Base-by-base conservation (phyloP, 2,888 invertebrate species). In the Clunio marinus region DNA sequence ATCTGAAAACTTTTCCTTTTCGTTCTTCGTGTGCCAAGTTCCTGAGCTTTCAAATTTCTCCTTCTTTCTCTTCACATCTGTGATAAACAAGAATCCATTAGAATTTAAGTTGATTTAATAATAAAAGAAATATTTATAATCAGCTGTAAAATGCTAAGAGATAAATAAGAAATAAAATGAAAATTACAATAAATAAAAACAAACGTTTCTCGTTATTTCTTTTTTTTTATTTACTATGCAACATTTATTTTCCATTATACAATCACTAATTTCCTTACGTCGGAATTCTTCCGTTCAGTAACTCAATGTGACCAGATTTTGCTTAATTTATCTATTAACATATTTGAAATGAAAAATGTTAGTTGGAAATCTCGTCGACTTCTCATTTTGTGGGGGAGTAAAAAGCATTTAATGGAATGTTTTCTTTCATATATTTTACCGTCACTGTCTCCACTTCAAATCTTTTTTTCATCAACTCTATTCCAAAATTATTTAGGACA, bases 41-140 rank as follows among this genome's bases (percentile, higher is more conserved):
- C 7, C 32, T 5, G 7, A 32, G 32, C 32, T 32, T 32, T 10
- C 15, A n/a, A 41, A 41, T 15, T 2, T 5, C n/a, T n/a, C n/a
- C n/a, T n/a, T n/a, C n/a, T n/a, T 41, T 41, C n/a, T n/a, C n/a
- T 41, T 41, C n/a, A 13, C 51, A 13, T 22, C 51, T 51, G 51
- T 51, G 51, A 51, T 51, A 51, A 51, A 51, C 4, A 51, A 51
- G 15, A 41, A 5, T 32, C 41, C n/a, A 51, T 17, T 51, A 51
- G 51, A 2, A 2, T 2, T 17, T 51, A 51, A 51, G 51, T 51
- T n/a, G 3, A 51, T n/a, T n/a, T n/a, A n/a, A n/a, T 22, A 32
- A 32, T 51, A 17, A 51, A 5, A 4, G 4, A 51, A 2, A 2
- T 51, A 51, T 51, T 51, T 51, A 51, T 51, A 22, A 51, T 51